These are phyloP conservation scores for Chelmon rostratus DNA, from an alignment of 2,797 vertebrate genomes.

Conservation along the genomic window DNA sequence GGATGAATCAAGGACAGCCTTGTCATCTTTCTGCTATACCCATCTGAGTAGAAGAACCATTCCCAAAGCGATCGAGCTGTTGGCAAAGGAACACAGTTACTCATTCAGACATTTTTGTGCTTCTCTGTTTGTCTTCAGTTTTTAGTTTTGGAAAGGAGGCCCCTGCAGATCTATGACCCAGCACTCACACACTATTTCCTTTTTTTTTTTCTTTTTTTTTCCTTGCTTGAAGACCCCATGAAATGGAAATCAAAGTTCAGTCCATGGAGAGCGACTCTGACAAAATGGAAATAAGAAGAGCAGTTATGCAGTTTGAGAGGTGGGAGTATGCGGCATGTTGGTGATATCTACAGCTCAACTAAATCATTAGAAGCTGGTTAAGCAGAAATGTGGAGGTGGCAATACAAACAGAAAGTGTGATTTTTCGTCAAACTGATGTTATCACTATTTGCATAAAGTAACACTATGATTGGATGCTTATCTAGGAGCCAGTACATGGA, in stretches of 20 bases:
- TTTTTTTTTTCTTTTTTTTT: slow-evolving; percentile 13
- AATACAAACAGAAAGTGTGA: neutral
- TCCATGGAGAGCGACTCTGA: slow-evolving; percentile 33
- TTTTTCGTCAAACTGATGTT: slow-evolving; percentile 20
- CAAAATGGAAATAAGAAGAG: slow-evolving; percentile 42
- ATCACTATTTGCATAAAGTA: neutral
- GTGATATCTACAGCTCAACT: slow-evolving; percentile 9
- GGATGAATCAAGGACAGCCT: slow-evolving; percentile 63
- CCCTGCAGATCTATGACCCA: slow-evolving; percentile 67
- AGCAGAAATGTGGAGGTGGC: neutral
- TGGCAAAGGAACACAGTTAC: slow-evolving; percentile 91
- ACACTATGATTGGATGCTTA: slow-evolving; percentile 1
- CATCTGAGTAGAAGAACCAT: slow-evolving; percentile 65
- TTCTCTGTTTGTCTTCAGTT: slow-evolving; percentile 84
- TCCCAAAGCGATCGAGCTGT: slow-evolving; percentile 91
- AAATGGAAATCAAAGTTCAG: slow-evolving; percentile 59
- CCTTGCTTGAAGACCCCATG: slow-evolving; percentile 58
- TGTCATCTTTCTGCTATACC: slow-evolving; percentile 49
- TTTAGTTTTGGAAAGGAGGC: slow-evolving; percentile 67
- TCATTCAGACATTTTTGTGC: slow-evolving; percentile 91
- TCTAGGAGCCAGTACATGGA: slow-evolving; percentile 10
- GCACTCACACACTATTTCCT: slow-evolving; percentile 50
- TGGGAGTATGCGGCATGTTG: neutral
- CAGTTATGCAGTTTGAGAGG: slow-evolving; percentile 11
- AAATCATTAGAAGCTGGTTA: slow-evolving; percentile 8